Conservation (phyloP, 2,888 invertebrate species). For the Meganola albula region DNA sequence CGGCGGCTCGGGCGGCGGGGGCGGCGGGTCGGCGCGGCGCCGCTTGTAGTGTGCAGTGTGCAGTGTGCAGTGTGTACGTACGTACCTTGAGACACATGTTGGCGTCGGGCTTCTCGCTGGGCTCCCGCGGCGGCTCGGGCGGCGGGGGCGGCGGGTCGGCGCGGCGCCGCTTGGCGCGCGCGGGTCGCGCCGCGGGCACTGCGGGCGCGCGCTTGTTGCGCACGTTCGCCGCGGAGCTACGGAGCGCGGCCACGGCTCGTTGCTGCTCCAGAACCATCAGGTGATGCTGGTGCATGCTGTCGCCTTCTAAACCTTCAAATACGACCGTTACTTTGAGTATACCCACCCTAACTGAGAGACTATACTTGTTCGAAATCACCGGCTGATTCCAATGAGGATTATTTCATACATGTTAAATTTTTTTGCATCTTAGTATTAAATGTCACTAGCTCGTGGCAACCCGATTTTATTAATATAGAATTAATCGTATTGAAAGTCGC, state of each 20-base stretch:
- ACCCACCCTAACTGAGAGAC: too few relatives aligned
- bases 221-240: constrained; percentile 25
- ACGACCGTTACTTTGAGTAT: too few relatives aligned
- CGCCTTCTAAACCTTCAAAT: constrained; percentile 66
- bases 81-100: constrained; percentile 87
- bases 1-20: constrained; percentile 30
- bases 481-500: too few relatives aligned
- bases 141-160: constrained; percentile 64
- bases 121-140: constrained; percentile 79
- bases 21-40: constrained; percentile 22
- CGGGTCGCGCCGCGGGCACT: constrained; percentile 48
- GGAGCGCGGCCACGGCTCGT: constrained; percentile 69
- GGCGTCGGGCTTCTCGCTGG: constrained; percentile 87
- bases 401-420: too few relatives aligned
- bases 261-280: constrained; percentile 77
- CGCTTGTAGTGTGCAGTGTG: constrained; percentile 42
- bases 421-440: too few relatives aligned
- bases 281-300: constrained; percentile 78
- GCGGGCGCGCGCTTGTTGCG: constrained; percentile 33
- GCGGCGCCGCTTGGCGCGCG: constrained; percentile 49
- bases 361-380: too few relatives aligned
- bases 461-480: too few relatives aligned
- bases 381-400: too few relatives aligned
- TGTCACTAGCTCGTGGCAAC: too few relatives aligned
- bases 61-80: too few relatives aligned